Evolutionary conservation across 2,797 vertebrate genomes (phyloP).

Genomic region (Pseudocheirus occidentalis): DNA sequence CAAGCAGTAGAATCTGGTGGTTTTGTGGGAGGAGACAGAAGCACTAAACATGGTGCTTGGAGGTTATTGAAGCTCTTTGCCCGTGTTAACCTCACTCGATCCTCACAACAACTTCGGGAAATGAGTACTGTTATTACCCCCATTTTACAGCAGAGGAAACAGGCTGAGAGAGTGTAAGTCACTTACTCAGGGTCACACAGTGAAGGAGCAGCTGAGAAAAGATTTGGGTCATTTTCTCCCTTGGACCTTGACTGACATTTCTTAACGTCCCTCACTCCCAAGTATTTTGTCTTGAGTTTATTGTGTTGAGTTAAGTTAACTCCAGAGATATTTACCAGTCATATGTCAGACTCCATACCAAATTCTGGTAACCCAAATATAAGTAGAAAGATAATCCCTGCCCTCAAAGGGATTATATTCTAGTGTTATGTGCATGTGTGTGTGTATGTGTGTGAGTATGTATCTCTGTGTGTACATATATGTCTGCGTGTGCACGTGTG

Average conservation of each 20-base stretch:
- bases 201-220: background rate
- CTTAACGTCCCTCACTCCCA: background rate
- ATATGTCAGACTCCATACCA: background rate
- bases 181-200: background rate
- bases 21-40: background rate
- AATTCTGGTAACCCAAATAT: background rate
- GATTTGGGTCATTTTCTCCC: background rate
- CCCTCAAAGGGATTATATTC: background rate
- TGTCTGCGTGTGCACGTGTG: background rate
- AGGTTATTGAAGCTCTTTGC: background rate
- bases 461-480: background rate
- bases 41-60: background rate
- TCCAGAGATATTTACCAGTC: background rate
- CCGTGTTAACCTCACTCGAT: background rate
- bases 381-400: background rate
- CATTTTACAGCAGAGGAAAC: background rate
- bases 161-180: background rate
- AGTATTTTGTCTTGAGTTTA: background rate
- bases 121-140: background rate
- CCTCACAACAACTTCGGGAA: background rate
- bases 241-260: background rate
- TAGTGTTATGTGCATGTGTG: background rate
- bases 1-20: background rate
- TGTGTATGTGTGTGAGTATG: too few species aligned
- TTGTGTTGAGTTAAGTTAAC: background rate